Evolutionary conservation across 1,140 invertebrate genomes (phyloP).

Genomic region (Heliconius congener): DNA sequence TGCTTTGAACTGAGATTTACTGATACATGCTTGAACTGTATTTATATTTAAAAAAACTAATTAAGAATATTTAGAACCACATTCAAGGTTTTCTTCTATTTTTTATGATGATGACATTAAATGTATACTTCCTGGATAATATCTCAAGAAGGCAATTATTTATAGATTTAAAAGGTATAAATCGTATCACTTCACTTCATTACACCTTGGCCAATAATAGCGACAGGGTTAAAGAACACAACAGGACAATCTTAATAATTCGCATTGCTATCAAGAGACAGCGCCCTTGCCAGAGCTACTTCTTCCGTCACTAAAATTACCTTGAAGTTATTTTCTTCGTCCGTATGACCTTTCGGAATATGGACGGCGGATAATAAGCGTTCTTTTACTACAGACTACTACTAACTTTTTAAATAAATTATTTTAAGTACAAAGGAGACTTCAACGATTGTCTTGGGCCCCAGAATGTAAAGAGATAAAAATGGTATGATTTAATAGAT

Average conservation of each 20-base stretch:
- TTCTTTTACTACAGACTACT: not conserved
- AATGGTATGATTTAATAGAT: no score
- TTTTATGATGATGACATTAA: no score
- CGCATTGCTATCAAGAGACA: constrained; percentile 2
- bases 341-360: constrained; percentile 6
- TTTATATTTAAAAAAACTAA: not conserved
- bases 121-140: not conserved
- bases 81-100: no score
- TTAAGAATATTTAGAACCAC: not conserved
- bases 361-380: not conserved
- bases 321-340: constrained; percentile 29
- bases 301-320: constrained; percentile 19
- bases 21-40: not conserved
- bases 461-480: no score
- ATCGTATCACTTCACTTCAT: not conserved
- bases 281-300: constrained; percentile 11
- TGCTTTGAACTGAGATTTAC: not conserved
- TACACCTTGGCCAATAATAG: constrained; percentile 7
- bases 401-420: no score
- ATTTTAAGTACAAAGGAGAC: no score
- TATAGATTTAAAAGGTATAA: not conserved
- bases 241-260: constrained; percentile 14
- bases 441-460: no score
- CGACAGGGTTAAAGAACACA: not conserved
- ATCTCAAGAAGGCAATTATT: not conserved